phyloP scores from a whole-genome alignment of 2,113 vertebrate species.

The Eurypyga helias region DNA sequence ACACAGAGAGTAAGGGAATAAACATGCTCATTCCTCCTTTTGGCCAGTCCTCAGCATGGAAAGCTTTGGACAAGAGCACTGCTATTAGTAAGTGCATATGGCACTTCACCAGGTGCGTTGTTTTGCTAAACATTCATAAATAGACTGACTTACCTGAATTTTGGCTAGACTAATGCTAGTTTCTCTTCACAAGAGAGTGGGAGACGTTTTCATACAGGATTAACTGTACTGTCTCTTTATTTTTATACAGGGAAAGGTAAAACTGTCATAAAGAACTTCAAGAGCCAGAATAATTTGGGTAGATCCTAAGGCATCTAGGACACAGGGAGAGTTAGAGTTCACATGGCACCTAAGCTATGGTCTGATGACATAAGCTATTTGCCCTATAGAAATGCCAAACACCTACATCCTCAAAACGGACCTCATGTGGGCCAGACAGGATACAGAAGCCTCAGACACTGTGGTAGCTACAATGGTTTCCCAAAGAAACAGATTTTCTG shows the following conservation, averaged over 20 bases:
- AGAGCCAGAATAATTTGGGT: background rate
- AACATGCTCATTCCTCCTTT: background rate
- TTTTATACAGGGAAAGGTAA: background rate
- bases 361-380: background rate
- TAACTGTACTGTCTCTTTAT: background rate
- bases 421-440: background rate
- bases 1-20: background rate
- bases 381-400: background rate
- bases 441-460: background rate
- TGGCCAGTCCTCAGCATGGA: background rate
- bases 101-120: background rate
- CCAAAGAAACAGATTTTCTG: background rate
- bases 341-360: background rate
- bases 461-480: background rate
- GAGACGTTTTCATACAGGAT: background rate
- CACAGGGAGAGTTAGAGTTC: background rate
- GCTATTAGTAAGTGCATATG: background rate
- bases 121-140: background rate
- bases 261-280: background rate
- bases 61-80: background rate
- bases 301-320: background rate
- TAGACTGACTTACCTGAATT: background rate
- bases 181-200: background rate
- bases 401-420: background rate
- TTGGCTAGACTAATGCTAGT: background rate